Evolutionary conservation across 2,888 invertebrate species (phyloP).

Genomic region (Quadroppia sp.): DNA sequence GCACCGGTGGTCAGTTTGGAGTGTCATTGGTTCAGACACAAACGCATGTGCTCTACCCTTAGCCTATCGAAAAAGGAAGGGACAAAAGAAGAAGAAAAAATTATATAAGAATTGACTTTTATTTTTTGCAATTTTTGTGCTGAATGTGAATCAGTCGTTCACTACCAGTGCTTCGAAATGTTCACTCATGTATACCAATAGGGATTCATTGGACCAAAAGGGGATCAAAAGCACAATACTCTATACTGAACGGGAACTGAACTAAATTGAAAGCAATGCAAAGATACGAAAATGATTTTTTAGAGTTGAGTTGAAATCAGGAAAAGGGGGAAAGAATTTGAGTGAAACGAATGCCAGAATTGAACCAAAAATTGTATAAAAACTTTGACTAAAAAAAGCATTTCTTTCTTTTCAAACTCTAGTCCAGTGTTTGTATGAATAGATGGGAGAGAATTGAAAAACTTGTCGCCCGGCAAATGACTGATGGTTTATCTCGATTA

Average conservation of each 20-base stretch:
- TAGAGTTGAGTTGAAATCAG: constrained; percentile 24
- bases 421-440: constrained; percentile 32
- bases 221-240: constrained; percentile 38
- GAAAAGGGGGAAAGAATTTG: constrained; percentile 30
- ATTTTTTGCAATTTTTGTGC: constrained; percentile 2
- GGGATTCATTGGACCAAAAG: constrained; percentile 38
- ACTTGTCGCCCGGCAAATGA: constrained; percentile 37
- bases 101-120: constrained; percentile 3
- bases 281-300: constrained; percentile 36
- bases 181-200: constrained; percentile 37
- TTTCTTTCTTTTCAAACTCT: constrained; percentile 29
- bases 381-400: constrained; percentile 20
- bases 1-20: constrained; percentile 37
- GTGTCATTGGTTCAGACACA: constrained; percentile 29
- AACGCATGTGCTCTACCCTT: constrained; percentile 35
- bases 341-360: not conserved
- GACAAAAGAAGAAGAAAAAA: constrained; percentile 24
- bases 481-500: constrained; percentile 37
- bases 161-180: constrained; percentile 23
- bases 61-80: constrained; percentile 33
- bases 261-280: constrained; percentile 34
- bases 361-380: constrained; percentile 7
- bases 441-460: constrained; percentile 18
- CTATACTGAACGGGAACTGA: not conserved
- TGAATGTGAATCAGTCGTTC: constrained; percentile 10